Base-by-base conservation (phyloP, 2,888 invertebrate species). In the Rhagium mordax region DNA sequence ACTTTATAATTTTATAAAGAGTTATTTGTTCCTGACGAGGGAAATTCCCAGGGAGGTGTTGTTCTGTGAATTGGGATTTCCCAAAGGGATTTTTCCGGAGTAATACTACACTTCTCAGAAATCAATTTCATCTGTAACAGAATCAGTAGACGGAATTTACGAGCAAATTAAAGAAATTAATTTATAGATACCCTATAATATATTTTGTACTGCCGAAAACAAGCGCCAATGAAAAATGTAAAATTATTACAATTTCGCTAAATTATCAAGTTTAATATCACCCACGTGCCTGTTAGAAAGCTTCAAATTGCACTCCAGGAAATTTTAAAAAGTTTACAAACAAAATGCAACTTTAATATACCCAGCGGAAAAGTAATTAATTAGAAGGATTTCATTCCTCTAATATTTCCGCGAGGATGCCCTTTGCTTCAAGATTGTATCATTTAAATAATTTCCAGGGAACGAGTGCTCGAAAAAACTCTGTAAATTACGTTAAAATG, bases 371-470 rank as follows among this genome's bases (percentile, higher is more conserved):
- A 53, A 18, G 4, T 53, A 24, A 53, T 24, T 53, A 53, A 67
- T 67, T 27, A 27, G 13, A 33, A 16, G 16, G 16, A 67, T 57
- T 67, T 67, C 13, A 47, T 67, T 33, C 15, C 27, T 33, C 18
- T 29, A 24, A 29, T 67, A 67, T 60, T 60, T n/a, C 60, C 60
- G 15, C 6, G 10, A 41, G 60, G 60, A 33, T 41, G 41, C 10
- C 59, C 27, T 59, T 21, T 16, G 5, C 59, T 27, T 21, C 21
- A 27, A 27, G 59, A 59, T 27, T 51, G 24, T 59, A 27, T 33
- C 60, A 60, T 60, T 60, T 27, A 60, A 60, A 60, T 60, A 15
- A 60, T 60, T 60, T 29, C 18, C 2, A 29, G 60, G 29, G 27
- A 29, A n/a, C n/a, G n/a, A n/a, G 15, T 13, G 18, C 33, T 60